phyloP scores from a whole-genome alignment of 2,888 invertebrate genomes.

The Euplagia quadripunctaria region DNA sequence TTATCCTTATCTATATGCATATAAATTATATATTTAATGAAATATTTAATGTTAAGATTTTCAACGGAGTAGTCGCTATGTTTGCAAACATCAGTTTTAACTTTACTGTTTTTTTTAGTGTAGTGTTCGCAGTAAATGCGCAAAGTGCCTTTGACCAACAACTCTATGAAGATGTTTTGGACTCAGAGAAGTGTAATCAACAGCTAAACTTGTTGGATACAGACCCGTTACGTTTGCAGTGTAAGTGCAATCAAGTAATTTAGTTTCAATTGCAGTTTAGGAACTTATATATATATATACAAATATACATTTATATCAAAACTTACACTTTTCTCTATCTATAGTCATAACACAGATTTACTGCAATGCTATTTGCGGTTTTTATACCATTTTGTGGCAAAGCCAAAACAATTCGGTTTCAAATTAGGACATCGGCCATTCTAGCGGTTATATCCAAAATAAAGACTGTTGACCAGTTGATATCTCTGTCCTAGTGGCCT shows the following conservation, averaged over 20 bases:
- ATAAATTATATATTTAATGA: too few relatives aligned
- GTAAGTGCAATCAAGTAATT: constrained; percentile 51
- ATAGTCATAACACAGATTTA: too few relatives aligned
- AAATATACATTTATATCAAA: neutral
- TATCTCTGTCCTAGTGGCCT: too few relatives aligned
- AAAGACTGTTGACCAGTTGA: too few relatives aligned
- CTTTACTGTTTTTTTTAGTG: constrained; percentile 29
- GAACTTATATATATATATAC: too few relatives aligned
- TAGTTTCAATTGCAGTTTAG: neutral
- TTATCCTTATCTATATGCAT: too few relatives aligned
- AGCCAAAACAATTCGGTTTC: too few relatives aligned
- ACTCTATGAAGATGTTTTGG: constrained; percentile 63
- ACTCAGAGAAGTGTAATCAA: constrained; percentile 54
- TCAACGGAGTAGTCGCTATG: constrained; percentile 32
- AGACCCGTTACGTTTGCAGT: constrained; percentile 43
- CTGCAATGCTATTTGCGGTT: too few relatives aligned
- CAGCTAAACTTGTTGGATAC: constrained; percentile 55
- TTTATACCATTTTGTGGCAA: too few relatives aligned
- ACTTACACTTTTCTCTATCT: neutral
- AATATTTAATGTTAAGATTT: neutral
- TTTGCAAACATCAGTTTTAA: constrained; percentile 25
- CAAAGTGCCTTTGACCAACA: constrained; percentile 61
- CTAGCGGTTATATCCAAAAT: too few relatives aligned
- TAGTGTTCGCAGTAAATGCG: constrained; percentile 30
- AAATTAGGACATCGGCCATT: too few relatives aligned